Conservation (phyloP, 2,113 vertebrate species). For the Plestiodon gilberti region DNA sequence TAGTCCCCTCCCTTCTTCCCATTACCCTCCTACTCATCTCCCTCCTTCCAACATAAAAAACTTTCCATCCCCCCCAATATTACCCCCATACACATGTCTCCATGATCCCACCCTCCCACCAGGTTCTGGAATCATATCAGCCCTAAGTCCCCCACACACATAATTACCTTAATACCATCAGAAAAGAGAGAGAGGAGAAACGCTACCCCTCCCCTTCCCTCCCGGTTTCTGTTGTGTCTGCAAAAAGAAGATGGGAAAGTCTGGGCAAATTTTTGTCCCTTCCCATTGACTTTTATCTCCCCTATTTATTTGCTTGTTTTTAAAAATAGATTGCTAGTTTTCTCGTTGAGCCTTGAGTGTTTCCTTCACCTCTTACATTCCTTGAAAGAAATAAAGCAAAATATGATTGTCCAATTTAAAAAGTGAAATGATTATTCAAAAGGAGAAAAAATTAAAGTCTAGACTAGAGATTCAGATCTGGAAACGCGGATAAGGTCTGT, state of each 20-base stretch:
- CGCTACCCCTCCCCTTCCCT: neutral
- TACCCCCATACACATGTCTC: too few relatives aligned
- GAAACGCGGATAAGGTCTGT: neutral
- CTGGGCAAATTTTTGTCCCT: conserved; percentile 11
- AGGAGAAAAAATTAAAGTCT: neutral
- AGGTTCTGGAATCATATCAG: too few relatives aligned
- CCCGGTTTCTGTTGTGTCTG: conserved; percentile 1
- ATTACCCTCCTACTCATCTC: too few relatives aligned
- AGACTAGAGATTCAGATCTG: neutral
- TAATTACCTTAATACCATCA: too few relatives aligned
- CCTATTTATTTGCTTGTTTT: neutral
- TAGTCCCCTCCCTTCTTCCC: too few relatives aligned
- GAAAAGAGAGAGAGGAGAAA: neutral
- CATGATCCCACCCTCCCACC: too few relatives aligned
- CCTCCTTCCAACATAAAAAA: too few relatives aligned
- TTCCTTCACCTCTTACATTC: neutral
- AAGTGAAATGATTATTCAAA: neutral
- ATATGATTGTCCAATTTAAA: neutral
- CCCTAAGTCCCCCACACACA: too few relatives aligned
- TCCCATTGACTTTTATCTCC: neutral
- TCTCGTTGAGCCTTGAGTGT: neutral
- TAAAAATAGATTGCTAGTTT: neutral
- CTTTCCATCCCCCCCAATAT: too few relatives aligned
- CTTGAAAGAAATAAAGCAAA: too few relatives aligned
- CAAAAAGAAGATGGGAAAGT: neutral